phyloP scores from a whole-genome alignment of 2,113 vertebrate genomes.

The Odocoileus hemionus region DNA sequence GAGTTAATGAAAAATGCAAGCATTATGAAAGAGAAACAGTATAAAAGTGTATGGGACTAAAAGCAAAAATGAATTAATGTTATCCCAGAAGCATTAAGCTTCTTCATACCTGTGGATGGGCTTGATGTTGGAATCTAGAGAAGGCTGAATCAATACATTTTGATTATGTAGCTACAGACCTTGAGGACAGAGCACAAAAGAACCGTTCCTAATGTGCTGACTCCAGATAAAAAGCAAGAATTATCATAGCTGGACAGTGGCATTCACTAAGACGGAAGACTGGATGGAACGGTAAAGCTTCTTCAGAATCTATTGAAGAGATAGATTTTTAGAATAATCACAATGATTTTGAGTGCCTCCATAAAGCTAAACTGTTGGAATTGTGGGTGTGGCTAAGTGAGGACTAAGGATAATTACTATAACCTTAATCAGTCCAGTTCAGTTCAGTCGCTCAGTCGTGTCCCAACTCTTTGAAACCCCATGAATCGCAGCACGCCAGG shows the following conservation, averaged over 20 bases:
- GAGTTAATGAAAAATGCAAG: background rate
- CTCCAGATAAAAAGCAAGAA: background rate
- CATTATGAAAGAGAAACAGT: background rate
- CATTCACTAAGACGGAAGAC: background rate
- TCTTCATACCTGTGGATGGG: background rate
- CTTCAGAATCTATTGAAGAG: background rate
- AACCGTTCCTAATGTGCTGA: background rate
- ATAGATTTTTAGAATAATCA: background rate
- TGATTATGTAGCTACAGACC: background rate
- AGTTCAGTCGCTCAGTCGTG: no score
- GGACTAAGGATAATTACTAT: background rate
- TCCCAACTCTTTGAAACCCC: no score
- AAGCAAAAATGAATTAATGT: background rate
- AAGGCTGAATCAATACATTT: background rate
- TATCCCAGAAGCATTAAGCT: background rate
- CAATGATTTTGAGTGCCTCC: background rate
- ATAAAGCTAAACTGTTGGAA: background rate
- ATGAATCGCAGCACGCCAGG: no score
- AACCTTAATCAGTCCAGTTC: background rate
- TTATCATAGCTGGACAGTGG: background rate
- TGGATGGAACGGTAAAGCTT: background rate
- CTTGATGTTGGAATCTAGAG: background rate
- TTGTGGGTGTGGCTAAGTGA: background rate
- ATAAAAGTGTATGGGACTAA: background rate
- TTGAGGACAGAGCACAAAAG: background rate